Conservation (phyloP, 2,888 invertebrate genomes). For the Acanthoscelides obtectus region DNA sequence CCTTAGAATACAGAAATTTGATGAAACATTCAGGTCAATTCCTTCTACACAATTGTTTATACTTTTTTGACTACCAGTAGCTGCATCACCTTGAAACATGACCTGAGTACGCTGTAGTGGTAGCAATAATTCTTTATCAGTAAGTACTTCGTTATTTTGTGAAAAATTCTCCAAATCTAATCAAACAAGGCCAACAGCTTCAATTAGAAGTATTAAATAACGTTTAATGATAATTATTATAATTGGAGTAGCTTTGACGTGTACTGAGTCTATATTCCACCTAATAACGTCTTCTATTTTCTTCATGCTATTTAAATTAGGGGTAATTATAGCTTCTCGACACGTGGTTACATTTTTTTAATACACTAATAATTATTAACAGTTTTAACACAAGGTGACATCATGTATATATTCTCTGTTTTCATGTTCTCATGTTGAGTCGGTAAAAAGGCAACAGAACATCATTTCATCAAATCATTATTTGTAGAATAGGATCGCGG, state of each 20-base stretch:
- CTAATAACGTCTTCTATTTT: not conserved
- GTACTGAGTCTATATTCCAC: not conserved
- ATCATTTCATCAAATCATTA: no score
- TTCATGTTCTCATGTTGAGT: no score
- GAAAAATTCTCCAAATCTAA: not conserved
- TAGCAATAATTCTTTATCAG: not conserved
- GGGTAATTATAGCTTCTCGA: not conserved
- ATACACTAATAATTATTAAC: not conserved
- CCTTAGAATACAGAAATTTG: no score
- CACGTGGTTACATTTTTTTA: not conserved
- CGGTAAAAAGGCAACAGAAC: no score
- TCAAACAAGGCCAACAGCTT: constrained; percentile 11
- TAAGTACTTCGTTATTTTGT: not conserved
- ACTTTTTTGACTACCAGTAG: no score
- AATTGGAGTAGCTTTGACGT: constrained; percentile 11
- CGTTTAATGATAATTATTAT: constrained; percentile 14
- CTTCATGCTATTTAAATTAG: not conserved
- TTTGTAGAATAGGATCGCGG: no score
- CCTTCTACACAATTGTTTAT: no score
- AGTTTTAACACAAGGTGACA: not conserved
- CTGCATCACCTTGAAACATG: not conserved
- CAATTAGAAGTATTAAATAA: constrained; percentile 9
- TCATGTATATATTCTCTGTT: not conserved
- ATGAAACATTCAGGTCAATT: no score
- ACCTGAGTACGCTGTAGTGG: not conserved